Evolutionary conservation across 1,140 invertebrate species (phyloP).

Genomic region (Gryon sp.): DNA sequence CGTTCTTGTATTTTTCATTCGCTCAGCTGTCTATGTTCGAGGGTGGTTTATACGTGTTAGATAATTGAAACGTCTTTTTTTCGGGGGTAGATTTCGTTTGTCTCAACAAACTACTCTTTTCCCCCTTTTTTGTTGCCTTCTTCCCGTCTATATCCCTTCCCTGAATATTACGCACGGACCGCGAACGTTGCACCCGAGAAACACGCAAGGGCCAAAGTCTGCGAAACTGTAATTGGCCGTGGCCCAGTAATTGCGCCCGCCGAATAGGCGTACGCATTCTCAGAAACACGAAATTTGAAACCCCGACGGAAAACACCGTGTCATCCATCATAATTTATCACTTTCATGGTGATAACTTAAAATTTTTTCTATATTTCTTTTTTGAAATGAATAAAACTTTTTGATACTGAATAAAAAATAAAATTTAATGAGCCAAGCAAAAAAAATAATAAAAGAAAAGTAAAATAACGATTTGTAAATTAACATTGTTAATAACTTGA

Average conservation of each 20-base stretch:
- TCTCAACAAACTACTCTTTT: constrained; percentile 27
- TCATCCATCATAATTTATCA: constrained; percentile 61
- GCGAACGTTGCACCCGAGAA: constrained; percentile 67
- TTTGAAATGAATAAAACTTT: too few relatives aligned
- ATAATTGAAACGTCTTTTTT: constrained; percentile 72
- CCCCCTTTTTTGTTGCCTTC: too few relatives aligned
- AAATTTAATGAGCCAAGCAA: constrained; percentile 25
- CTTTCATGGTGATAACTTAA: too few relatives aligned
- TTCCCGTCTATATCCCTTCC: too few relatives aligned
- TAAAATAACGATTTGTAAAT: too few relatives aligned
- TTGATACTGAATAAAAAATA: constrained; percentile 35
- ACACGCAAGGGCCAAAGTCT: constrained; percentile 58
- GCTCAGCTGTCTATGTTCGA: constrained; percentile 18
- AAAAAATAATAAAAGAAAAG: too few relatives aligned
- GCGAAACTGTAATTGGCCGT: constrained; percentile 55
- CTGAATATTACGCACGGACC: constrained; percentile 52
- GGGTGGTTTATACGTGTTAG: constrained; percentile 17
- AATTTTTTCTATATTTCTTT: too few relatives aligned
- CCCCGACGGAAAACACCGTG: constrained; percentile 27
- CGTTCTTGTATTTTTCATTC: constrained; percentile 1
- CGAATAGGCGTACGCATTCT: constrained; percentile 38
- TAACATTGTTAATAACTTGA: too few relatives aligned
- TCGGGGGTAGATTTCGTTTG: constrained; percentile 60
- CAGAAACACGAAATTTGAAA: constrained; percentile 54
- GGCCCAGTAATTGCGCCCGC: constrained; percentile 56